Evolutionary conservation across 2,113 vertebrate genomes (phyloP), one percentile per base, ranked within the genome.

Genomic region (Triplophysa siluroides): DNA sequence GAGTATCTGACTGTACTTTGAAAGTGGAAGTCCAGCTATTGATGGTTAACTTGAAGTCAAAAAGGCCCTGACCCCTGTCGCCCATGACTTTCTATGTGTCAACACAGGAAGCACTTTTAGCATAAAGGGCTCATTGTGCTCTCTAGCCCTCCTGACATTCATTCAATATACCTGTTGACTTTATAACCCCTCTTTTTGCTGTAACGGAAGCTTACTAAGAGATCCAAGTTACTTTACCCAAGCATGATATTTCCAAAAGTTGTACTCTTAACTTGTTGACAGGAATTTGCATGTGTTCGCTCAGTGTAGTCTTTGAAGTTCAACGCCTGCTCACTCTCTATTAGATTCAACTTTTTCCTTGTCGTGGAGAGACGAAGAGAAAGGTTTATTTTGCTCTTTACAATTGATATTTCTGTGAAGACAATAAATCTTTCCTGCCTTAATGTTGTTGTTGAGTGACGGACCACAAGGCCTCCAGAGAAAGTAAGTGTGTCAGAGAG

Each of bases 81-180:
- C 87, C 86, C 81, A 81, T 82, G 77, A 85, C 84, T 83, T 86
- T 63, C 76, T 65, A 83, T 78, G 64, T 50, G 78, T 83, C 86
- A 75, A 81, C 79, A 87, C 86, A 89, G 90, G 90, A 92, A 90
- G 87, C 83, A 63, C 76, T 81, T 83, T 77, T 73, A 72, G 86
- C 81, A 87, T 78, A 87, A 68, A 73, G 70, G 84, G 72, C 52
- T 50, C 65, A 85, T 86, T 87, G 21, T 76, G 38, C n/a, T 45
- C 52, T 65, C 26, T 41, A 21, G 50, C 54, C 54, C 16, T 65
- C 14, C 45, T 61, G 14, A 18, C 45, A 12, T 47, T 70, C 26
- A 26, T 38, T 60, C 56, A 47, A 60, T 75, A 56, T 78, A 81
- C 67, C 79, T 85, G 78, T 70, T 11, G 41, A 67, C 52, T 38